phyloP scores from a whole-genome alignment of 2,113 vertebrate genomes.

The Gopherus evgoodei region DNA sequence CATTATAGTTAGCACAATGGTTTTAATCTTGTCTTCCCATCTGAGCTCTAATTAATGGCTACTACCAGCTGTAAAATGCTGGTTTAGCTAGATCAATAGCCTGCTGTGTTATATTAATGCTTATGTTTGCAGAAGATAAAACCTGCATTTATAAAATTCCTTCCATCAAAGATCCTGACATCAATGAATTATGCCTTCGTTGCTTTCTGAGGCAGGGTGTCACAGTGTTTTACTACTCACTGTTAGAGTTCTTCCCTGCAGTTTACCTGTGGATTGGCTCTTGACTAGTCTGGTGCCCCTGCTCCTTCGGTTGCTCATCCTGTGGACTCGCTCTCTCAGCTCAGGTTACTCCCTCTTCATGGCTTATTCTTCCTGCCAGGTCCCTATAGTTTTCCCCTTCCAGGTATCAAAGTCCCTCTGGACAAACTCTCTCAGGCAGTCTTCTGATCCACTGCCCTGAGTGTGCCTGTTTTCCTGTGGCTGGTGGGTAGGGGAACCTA shows the following conservation, averaged over 20 bases:
- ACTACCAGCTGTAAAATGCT: background rate
- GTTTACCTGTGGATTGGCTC: background rate
- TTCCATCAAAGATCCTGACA: background rate
- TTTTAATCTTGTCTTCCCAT: conserved; percentile 35
- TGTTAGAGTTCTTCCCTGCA: background rate
- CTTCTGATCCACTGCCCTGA: background rate
- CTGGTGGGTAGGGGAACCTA: background rate
- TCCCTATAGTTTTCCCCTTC: background rate
- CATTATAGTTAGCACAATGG: background rate
- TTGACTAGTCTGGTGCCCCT: background rate
- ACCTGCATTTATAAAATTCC: background rate
- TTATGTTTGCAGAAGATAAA: background rate
- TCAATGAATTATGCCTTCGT: background rate
- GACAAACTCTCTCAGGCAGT: background rate
- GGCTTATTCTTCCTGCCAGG: background rate
- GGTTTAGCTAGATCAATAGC: background rate
- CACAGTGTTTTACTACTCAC: background rate
- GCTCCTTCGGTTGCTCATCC: background rate
- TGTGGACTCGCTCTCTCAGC: background rate
- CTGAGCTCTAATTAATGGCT: conserved; percentile 8
- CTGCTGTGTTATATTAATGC: background rate
- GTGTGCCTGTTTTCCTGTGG: background rate
- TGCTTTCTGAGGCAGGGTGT: background rate
- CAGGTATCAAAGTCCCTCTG: background rate
- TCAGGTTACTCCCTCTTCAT: background rate